Conservation (phyloP, 2,113 vertebrate species). For the Prochilodus magdalenae region DNA sequence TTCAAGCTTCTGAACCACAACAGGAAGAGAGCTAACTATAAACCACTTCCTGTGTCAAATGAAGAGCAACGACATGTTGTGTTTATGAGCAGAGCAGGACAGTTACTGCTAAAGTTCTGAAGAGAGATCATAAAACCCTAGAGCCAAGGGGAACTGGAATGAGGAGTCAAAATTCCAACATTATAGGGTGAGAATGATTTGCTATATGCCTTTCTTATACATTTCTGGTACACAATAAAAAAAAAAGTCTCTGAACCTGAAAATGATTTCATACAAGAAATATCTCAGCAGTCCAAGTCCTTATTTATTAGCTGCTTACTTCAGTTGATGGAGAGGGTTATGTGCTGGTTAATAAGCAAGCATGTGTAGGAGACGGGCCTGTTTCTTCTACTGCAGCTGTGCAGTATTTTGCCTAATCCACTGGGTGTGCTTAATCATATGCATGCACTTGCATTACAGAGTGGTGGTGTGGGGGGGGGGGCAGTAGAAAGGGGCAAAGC, state of each 20-base stretch:
- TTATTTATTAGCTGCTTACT: not conserved
- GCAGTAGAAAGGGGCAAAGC: not conserved
- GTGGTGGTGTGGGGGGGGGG: not conserved
- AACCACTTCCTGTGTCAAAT: slow-evolving; percentile 69
- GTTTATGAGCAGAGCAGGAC: slow-evolving; percentile 48
- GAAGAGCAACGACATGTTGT: slow-evolving; percentile 50
- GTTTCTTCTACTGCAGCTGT: not conserved
- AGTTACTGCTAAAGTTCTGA: slow-evolving; percentile 35
- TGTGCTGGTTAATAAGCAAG: not conserved
- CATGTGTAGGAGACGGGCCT: not conserved
- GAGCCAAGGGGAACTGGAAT: not conserved
- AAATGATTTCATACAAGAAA: not conserved
- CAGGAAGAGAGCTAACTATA: slow-evolving; percentile 69
- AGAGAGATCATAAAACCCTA: slow-evolving; percentile 7
- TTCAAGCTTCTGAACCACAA: slow-evolving; percentile 62
- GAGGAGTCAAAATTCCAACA: not conserved
- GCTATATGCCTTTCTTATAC: not conserved
- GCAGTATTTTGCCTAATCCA: slow-evolving; percentile 6
- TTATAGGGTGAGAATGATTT: not conserved
- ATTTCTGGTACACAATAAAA: not conserved
- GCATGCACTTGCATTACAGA: not conserved
- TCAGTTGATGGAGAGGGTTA: not conserved
- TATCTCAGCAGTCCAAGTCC: not conserved
- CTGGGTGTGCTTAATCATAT: slow-evolving; percentile 6
- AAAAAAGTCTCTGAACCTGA: slow-evolving; percentile 2